Evolutionary conservation across 53 echinoderm and acorn worm genomes (phyloP).

Genomic region (Luidia sarsii): DNA sequence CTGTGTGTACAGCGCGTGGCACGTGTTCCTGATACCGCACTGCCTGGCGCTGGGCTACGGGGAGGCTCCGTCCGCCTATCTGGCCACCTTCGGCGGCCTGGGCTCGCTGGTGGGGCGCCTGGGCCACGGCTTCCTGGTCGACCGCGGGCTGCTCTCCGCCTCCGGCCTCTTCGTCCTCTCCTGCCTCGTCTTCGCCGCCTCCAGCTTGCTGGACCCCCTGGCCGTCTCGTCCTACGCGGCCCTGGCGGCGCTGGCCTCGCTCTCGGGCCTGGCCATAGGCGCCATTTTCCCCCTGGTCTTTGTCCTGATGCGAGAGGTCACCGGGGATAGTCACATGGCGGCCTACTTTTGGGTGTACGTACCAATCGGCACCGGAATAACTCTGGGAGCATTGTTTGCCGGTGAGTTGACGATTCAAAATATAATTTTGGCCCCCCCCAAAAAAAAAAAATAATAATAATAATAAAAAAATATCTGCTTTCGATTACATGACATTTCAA

Average conservation of each 20-base stretch:
- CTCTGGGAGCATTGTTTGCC: background rate
- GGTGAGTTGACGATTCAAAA: too few relatives aligned
- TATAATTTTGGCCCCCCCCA: too few relatives aligned
- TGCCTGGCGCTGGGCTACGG: slow-evolving; percentile 10
- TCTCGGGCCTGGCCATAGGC: slow-evolving; percentile 16
- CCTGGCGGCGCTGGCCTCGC: background rate
- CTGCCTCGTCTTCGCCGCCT: background rate
- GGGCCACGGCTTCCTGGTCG: background rate
- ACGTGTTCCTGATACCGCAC: too few relatives aligned
- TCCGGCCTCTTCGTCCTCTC: background rate
- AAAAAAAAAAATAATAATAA: too few relatives aligned
- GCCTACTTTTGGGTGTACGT: slow-evolving; percentile 30
- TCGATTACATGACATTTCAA: too few relatives aligned
- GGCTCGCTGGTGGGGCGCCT: too few relatives aligned
- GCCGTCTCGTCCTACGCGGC: too few relatives aligned
- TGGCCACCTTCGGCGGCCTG: too few relatives aligned
- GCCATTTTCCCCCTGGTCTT: slow-evolving; percentile 13
- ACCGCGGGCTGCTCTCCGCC: background rate
- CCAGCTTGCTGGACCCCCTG: too few relatives aligned
- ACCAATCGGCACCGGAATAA: background rate
- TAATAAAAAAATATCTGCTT: too few relatives aligned
- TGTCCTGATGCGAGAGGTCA: background rate
- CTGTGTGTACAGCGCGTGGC: background rate
- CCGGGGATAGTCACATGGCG: slow-evolving; percentile 3
- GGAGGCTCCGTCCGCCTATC: too few relatives aligned